Conservation (phyloP, 2,888 invertebrate species). For the Thereva nobilitata region DNA sequence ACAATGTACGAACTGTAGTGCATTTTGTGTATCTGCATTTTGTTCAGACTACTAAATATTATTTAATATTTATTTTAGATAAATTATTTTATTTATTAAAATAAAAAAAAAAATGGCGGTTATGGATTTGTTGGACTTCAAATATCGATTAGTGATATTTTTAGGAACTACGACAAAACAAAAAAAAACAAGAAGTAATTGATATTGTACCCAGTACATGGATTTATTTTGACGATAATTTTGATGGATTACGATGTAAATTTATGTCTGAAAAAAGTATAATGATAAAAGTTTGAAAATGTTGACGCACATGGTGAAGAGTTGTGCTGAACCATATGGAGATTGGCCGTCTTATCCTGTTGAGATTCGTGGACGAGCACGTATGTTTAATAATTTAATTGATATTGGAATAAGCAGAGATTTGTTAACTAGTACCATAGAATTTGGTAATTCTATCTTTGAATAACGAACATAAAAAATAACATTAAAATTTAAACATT, state of each 20-base stretch:
- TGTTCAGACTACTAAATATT: too few relatives aligned
- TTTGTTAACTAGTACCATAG: too few relatives aligned
- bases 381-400: neutral
- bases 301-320: neutral
- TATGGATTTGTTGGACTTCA: neutral
- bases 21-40: too few relatives aligned
- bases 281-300: neutral
- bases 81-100: too few relatives aligned
- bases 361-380: neutral
- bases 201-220: neutral
- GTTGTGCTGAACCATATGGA: neutral
- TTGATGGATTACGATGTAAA: neutral
- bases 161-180: neutral
- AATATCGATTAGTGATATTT: neutral
- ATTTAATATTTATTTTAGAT: too few relatives aligned
- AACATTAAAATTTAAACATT: too few relatives aligned
- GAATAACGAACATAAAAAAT: too few relatives aligned
- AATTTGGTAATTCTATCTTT: too few relatives aligned
- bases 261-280: neutral
- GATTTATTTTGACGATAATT: neutral
- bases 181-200: neutral
- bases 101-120: too few relatives aligned
- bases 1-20: too few relatives aligned
- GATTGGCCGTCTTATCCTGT: neutral
- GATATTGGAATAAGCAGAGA: neutral